phyloP scores from a whole-genome alignment of 2,797 vertebrate species.

The Amazona finschi region DNA sequence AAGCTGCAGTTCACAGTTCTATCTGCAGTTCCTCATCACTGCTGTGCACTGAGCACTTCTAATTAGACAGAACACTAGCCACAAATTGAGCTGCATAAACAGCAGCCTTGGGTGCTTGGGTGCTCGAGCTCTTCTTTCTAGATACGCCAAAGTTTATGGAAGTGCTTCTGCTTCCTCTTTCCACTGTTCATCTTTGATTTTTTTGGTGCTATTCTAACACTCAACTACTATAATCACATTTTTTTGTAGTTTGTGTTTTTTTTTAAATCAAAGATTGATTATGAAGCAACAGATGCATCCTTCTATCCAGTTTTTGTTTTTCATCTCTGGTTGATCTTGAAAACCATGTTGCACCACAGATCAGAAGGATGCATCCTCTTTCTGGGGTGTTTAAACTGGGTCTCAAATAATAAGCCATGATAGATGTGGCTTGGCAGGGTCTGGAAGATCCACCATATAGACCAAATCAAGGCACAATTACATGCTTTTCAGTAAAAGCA shows the following conservation, averaged over 20 bases:
- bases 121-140: neutral
- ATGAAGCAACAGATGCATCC: neutral
- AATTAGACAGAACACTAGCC: neutral
- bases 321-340: neutral
- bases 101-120: neutral
- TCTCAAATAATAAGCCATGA: neutral
- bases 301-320: neutral
- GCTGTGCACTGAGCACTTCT: neutral
- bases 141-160: neutral
- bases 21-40: neutral
- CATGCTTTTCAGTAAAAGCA: neutral
- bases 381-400: too few species aligned
- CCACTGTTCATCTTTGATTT: neutral
- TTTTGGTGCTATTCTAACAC: neutral
- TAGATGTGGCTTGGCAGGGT: neutral
- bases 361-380: neutral
- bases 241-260: neutral
- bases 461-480: too few species aligned
- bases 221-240: neutral
- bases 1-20: neutral
- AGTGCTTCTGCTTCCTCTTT: neutral
- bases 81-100: neutral
- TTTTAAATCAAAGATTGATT: neutral
- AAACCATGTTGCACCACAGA: neutral
- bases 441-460: neutral